Base-by-base conservation (phyloP, 2,113 vertebrate species). In the Platysteira castanea region DNA sequence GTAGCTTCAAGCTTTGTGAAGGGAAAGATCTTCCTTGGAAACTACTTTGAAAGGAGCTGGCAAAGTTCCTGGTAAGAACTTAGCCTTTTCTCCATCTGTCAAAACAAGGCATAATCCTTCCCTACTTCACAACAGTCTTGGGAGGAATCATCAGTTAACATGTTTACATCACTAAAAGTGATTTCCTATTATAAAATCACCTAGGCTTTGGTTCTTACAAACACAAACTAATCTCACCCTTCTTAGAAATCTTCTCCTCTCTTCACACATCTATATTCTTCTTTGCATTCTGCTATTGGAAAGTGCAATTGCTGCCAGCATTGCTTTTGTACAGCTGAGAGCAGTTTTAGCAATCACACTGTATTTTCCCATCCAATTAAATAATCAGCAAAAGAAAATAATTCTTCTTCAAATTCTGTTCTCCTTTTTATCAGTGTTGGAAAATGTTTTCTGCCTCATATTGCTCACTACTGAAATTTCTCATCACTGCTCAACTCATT, bases 31-130 rank as follows among this genome's bases (percentile, higher is more conserved):
- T 88, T 85, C 63, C 69, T 86, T 94, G 76, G 88, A 94, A 96
- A 94, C 70, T 81, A 64, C 69, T 89, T 91, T 92, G 88, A 96
- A 91, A 90, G 80, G 84, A 88, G 90, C 57, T 96, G 93, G 88
- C 90, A 59, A 78, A 61, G 64, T 78, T 92, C 90, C 83, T 96
- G 92, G 79, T 78, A 93, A 84, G 88, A 95, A 93, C 2, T 70
- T 93, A 92, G 64, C 71, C 95, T 95, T 95, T 96, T 90, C 56
- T 89, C 65, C 56, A 90, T 89, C 85, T 92, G 73, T 90, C 95
- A 94, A 96, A 95, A 91, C 65, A 90, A 86, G 47, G 61, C 56
- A 61, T 71, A 96, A 84, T 84, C 53, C 37, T 95, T 95, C 73
- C 64, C 26, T 78, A 11, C 57, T 84, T 96, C 73, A 84, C 64